Percentiles rank a stretch among this genome's conserved stretches.
Conservation (phyloP, 2,888 invertebrate species). For the Tuta absoluta region DNA sequence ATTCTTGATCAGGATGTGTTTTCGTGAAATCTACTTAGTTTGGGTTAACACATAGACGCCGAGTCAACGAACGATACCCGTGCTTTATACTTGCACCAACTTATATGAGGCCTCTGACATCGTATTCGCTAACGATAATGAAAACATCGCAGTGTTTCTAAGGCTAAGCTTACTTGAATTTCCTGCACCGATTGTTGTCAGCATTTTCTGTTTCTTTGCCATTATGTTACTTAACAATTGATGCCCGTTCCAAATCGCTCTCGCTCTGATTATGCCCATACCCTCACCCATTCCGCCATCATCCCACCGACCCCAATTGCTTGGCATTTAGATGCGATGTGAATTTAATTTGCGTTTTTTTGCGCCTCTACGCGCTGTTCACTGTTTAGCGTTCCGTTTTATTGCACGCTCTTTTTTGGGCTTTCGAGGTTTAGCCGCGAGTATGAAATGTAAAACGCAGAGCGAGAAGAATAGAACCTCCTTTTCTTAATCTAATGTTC, state of each 20-base stretch:
- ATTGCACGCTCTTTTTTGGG: slow-evolving; percentile 29
- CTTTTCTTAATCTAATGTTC: neutral
- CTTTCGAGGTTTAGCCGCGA: neutral
- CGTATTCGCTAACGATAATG: too few species aligned
- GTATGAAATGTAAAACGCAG: neutral
- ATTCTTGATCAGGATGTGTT: too few species aligned
- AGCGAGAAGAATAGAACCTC: neutral
- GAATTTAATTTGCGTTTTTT: slow-evolving; percentile 61
- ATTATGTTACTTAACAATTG: too few species aligned
- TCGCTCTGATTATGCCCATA: slow-evolving; percentile 29
- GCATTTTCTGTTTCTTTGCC: too few species aligned
- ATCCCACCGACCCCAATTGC: slow-evolving; percentile 37
- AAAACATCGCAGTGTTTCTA: too few species aligned
- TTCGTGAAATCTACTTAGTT: too few species aligned
- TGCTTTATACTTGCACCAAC: too few species aligned
- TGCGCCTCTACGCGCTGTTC: slow-evolving; percentile 41
- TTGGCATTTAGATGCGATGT: slow-evolving; percentile 55
- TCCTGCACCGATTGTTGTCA: too few species aligned
- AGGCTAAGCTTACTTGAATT: too few species aligned
- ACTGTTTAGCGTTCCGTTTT: slow-evolving; percentile 41
- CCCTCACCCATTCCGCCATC: slow-evolving; percentile 12
- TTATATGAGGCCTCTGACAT: too few species aligned
- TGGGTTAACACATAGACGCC: too few species aligned
- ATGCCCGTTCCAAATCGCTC: slow-evolving; percentile 36
- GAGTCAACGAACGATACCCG: too few species aligned